phyloP scores from a whole-genome alignment of 2,888 invertebrate species.

The Anoncus sp. region DNA sequence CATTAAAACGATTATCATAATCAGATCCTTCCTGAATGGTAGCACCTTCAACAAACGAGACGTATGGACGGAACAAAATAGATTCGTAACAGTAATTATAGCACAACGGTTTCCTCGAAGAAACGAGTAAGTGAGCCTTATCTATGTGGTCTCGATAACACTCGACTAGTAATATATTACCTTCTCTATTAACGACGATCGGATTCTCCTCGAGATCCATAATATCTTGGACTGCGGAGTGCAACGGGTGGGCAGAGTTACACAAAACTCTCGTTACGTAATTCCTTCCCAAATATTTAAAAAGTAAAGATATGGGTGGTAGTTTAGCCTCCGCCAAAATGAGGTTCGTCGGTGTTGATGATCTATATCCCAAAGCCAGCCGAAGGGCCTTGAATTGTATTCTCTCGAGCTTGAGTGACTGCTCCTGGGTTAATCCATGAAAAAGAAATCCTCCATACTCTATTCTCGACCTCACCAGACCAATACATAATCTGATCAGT shows the following conservation, averaged over 20 bases:
- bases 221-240: slow-evolving; percentile 4
- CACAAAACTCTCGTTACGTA: neutral
- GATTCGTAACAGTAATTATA: no score
- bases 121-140: no score
- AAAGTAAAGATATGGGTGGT: neutral
- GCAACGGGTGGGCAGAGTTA: neutral
- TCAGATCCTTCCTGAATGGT: no score
- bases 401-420: slow-evolving; percentile 17
- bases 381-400: slow-evolving; percentile 25
- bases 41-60: no score
- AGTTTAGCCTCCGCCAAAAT: neutral
- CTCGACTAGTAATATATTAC: no score
- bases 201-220: slow-evolving; percentile 2
- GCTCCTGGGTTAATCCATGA: neutral
- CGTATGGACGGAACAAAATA: no score
- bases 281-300: slow-evolving; percentile 6
- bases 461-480: slow-evolving; percentile 6
- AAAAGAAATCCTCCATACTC: slow-evolving; percentile 23
- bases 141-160: no score
- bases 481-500: neutral
- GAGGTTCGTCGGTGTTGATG: slow-evolving; percentile 19
- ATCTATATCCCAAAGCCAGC: slow-evolving; percentile 12
- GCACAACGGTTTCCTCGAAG: no score
- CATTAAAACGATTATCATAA: no score
- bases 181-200: neutral